Base-by-base conservation (phyloP, 2,888 invertebrate genomes). In the Lasioglossum figueresi region DNA sequence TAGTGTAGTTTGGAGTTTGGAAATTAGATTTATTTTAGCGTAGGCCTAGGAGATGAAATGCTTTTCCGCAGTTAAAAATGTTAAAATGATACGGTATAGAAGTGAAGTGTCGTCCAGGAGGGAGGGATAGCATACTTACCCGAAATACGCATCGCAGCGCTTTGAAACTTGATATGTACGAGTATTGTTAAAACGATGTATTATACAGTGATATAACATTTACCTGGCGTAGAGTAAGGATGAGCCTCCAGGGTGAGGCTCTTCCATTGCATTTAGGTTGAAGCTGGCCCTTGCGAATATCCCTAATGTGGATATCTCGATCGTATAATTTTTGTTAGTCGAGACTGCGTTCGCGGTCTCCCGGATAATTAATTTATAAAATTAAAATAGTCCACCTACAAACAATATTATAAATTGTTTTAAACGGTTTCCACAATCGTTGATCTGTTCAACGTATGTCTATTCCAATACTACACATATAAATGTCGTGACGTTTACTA, bases 241-340 rank as follows among this genome's bases (percentile, higher is more conserved):
- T 92, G 93, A 94, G 93, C 92, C 93, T 93, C 92, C 93, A 93
- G 93, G 93, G 91, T 72, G 95, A 96, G 96, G 95, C 94, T 95
- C 95, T 95, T 94, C 94, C 96, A 96, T 96, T 96, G 96, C 96
- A 96, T 96, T 93, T 90, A 94, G 95, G 95, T 94, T 91, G 94
- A 95, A n/a, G 96, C 95, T 96, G 96, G 96, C 95, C 95, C 95
- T 95, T 96, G 96, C 94, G 93, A 94, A 94, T 94, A 93, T 92
- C 92, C 93, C 95, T 95, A 95, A 95, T 94, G 95, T 94, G 93
- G 95, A 93, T 94, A 94, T 94, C 94, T 95, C 91, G 91, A 88
- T 85, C 91, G 91, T 91, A 90, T 74, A 91, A 91, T 91, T 93
- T 93, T 93, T 93, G 93, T 45, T 93, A 93, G 92, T 91, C 91